These are phyloP conservation scores for Odontomachus brunneus DNA, from an alignment of 1,140 invertebrate species.

Conservation along the genomic window DNA sequence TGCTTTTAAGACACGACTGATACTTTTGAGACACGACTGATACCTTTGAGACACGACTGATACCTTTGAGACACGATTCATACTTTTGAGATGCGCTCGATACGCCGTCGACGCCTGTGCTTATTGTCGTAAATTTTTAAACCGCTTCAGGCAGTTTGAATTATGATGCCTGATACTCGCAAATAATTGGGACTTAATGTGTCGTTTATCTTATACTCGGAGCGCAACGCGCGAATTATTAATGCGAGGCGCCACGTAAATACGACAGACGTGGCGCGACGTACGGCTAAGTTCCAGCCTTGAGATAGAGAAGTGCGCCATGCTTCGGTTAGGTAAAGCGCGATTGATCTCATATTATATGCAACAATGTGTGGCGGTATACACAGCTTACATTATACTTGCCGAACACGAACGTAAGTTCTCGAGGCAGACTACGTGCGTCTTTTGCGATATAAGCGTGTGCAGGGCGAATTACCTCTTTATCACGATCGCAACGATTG, in stretches of 20 bases:
- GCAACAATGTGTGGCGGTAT: background rate
- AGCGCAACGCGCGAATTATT: slow-evolving; percentile 31
- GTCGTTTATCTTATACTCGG: slow-evolving; percentile 40
- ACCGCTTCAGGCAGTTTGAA: slow-evolving; percentile 3
- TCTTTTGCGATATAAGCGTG: background rate
- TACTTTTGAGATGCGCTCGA: background rate
- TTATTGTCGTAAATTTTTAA: background rate
- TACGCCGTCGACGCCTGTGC: background rate
- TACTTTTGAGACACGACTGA: too few species aligned
- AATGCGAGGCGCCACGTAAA: slow-evolving; percentile 36
- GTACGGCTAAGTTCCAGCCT: slow-evolving; percentile 13
- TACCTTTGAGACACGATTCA: too few species aligned
- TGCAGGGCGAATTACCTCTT: background rate
- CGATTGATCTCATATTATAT: slow-evolving; percentile 42
- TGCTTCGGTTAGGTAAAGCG: background rate
- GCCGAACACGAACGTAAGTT: slow-evolving; percentile 28
- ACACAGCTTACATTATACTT: slow-evolving; percentile 1
- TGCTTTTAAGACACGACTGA: too few species aligned
- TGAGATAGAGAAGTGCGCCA: slow-evolving; percentile 18
- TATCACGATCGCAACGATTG: slow-evolving; percentile 16
- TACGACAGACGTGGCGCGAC: background rate
- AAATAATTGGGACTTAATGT: slow-evolving; percentile 36
- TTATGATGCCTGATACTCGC: background rate
- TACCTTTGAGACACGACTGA: too few species aligned
- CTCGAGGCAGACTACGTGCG: background rate